These are phyloP conservation scores for Lophochroa leadbeateri DNA, from an alignment of 2,113 vertebrate species.

Conservation along the genomic window DNA sequence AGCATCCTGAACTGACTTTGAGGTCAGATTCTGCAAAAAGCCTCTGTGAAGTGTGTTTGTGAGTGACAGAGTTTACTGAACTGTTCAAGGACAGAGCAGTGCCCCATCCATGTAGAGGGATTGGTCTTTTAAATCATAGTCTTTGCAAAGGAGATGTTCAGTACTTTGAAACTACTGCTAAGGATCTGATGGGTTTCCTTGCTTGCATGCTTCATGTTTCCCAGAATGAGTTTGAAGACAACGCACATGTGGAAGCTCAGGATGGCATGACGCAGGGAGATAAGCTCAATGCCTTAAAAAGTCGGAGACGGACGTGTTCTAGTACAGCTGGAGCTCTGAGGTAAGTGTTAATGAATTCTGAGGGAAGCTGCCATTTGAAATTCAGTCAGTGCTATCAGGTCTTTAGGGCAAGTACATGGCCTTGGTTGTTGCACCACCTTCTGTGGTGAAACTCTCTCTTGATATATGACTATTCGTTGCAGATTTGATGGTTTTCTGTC, in stretches of 20 bases:
- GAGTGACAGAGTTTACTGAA: background rate
- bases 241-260: constrained; percentile 65
- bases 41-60: background rate
- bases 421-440: background rate
- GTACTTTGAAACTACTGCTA: background rate
- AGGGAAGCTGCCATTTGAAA: constrained; percentile 61
- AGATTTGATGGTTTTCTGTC: background rate
- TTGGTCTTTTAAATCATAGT: background rate
- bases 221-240: constrained; percentile 80
- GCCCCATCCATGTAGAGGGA: background rate
- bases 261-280: constrained; percentile 90
- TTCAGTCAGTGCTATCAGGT: background rate
- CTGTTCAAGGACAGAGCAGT: too few species aligned
- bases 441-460: background rate
- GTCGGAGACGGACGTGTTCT: constrained; percentile 80
- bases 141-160: background rate
- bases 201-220: background rate
- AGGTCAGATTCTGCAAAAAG: background rate
- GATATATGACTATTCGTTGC: background rate
- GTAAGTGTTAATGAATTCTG: constrained; percentile 69
- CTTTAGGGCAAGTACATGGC: background rate
- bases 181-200: background rate
- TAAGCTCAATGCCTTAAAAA: constrained; percentile 94
- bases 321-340: constrained; percentile 81
- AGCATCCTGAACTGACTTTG: background rate